These are phyloP conservation scores for Orchesella cincta DNA, from an alignment of 1,140 invertebrate species.

Conservation along the genomic window DNA sequence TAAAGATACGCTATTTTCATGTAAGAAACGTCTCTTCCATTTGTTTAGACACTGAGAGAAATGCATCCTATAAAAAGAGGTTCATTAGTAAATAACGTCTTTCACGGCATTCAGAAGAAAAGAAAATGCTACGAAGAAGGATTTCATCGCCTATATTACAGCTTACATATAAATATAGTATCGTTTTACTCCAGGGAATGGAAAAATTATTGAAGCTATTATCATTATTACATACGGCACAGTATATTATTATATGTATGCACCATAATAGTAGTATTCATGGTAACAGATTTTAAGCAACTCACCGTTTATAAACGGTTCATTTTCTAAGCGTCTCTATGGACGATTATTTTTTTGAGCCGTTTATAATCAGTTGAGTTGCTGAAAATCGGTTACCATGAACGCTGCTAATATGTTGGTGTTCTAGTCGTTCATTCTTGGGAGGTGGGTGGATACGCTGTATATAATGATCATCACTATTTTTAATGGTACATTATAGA, in stretches of 20 bases:
- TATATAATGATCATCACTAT: not conserved
- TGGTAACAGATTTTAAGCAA: no score
- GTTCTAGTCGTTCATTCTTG: no score
- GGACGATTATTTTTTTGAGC: no score
- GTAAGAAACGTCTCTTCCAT: not conserved
- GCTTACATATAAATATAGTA: not conserved
- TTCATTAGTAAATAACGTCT: constrained; percentile 6
- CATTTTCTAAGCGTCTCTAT: no score
- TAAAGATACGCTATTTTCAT: constrained; percentile 27
- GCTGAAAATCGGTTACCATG: no score
- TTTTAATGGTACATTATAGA: not conserved
- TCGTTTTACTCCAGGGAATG: not conserved
- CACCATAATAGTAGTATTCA: no score
- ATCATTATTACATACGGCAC: constrained; percentile 14
- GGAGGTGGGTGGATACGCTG: no score
- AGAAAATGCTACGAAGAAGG: not conserved
- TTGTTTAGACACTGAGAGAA: not conserved
- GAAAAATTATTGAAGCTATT: constrained; percentile 7
- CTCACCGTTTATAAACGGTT: no score
- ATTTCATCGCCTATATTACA: no score
- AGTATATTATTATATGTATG: no score
- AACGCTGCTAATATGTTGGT: no score
- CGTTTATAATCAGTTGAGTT: no score
- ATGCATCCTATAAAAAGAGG: not conserved
- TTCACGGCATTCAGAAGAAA: not conserved